Conservation (phyloP, 2,888 invertebrate genomes). For the Habrosyne pyritoides region DNA sequence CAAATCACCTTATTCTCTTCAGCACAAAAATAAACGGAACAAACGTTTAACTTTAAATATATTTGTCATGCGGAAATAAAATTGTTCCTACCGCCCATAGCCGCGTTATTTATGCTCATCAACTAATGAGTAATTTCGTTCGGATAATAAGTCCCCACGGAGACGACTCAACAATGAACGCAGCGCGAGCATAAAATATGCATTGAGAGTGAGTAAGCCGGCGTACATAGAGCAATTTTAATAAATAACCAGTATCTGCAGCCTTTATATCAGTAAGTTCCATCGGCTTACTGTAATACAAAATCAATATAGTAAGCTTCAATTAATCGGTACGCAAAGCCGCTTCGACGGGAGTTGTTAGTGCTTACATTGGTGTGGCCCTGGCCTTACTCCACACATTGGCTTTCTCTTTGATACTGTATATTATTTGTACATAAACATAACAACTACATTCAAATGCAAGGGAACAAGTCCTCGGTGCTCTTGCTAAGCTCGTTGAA, state of each 20-base stretch:
- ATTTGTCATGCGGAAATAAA: background rate
- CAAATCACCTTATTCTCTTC: too few species aligned
- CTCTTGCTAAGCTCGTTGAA: background rate
- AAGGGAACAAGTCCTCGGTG: background rate
- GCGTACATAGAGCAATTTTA: slow-evolving; percentile 43
- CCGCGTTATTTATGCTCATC: background rate
- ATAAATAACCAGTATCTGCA: slow-evolving; percentile 62
- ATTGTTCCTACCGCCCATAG: background rate
- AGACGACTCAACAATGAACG: background rate
- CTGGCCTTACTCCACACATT: slow-evolving; percentile 26
- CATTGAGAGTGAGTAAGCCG: slow-evolving; percentile 22
- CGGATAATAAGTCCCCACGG: background rate
- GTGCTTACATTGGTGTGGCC: slow-evolving; percentile 32
- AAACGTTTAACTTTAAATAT: background rate
- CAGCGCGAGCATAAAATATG: slow-evolving; percentile 26
- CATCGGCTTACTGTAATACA: slow-evolving; percentile 71
- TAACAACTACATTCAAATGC: background rate
- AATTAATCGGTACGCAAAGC: slow-evolving; percentile 72
- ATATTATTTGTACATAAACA: slow-evolving; percentile 50
- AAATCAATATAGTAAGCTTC: slow-evolving; percentile 75
- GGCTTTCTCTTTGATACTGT: slow-evolving; percentile 45
- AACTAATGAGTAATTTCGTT: background rate
- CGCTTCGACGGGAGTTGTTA: slow-evolving; percentile 46
- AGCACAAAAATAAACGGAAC: background rate
- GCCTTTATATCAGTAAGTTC: slow-evolving; percentile 61